Evolutionary conservation across 2,888 invertebrate species (phyloP).

Genomic region (Drosophila cracens): DNA sequence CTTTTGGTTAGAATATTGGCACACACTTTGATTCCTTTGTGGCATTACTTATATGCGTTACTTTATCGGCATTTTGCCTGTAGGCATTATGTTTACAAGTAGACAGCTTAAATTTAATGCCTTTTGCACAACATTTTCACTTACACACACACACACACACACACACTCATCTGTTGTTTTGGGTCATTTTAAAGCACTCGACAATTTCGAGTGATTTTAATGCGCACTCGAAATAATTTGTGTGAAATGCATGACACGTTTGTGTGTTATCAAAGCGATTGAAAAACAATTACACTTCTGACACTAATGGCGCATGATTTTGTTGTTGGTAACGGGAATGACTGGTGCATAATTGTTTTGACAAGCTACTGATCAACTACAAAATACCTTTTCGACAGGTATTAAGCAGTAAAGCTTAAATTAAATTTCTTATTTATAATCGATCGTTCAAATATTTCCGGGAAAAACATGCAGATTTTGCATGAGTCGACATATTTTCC

Average conservation of each 20-base stretch:
- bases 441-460: background rate
- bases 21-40: conserved; percentile 30
- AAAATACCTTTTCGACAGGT: conserved; percentile 9
- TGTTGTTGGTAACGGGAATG: conserved; percentile 27
- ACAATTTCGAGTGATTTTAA: conserved; percentile 67
- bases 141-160: background rate
- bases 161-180: conserved; percentile 60
- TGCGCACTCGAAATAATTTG: conserved; percentile 67
- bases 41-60: conserved; percentile 13
- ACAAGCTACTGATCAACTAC: no score
- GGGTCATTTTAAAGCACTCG: conserved; percentile 69
- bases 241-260: conserved; percentile 42
- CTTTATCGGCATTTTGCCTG: conserved; percentile 24
- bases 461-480: background rate
- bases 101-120: conserved; percentile 25
- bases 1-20: conserved; percentile 7
- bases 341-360: background rate
- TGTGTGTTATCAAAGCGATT: conserved; percentile 73
- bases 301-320: conserved; percentile 65
- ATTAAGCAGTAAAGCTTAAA: background rate
- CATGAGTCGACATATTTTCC: background rate
- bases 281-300: conserved; percentile 79
- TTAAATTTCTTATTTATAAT: background rate
- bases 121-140: conserved; percentile 1
- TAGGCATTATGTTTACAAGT: conserved; percentile 41